A percentile compares a stretch with the other conserved stretches of the same genome.
phyloP scores from a whole-genome alignment of 2,888 invertebrate species.

The Graphium colonna region DNA sequence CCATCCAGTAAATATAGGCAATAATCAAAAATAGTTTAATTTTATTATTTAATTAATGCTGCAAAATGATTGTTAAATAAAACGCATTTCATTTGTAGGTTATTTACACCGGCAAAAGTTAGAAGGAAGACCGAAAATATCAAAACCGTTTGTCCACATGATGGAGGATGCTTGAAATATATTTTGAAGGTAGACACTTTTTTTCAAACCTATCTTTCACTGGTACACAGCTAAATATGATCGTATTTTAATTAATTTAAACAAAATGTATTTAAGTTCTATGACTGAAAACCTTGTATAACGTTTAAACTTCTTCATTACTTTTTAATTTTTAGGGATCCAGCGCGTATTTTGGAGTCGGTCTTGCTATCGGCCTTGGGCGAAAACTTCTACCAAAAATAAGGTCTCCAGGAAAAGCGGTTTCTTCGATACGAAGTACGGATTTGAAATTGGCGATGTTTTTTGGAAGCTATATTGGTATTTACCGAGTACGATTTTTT shows the following conservation, averaged over 20 bases:
- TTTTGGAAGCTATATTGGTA: slow-evolving; percentile 75
- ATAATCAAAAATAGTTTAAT: not conserved
- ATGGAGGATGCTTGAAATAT: slow-evolving; percentile 52
- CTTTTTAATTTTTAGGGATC: slow-evolving; percentile 50
- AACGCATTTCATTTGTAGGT: too few relatives aligned
- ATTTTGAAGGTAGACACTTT: slow-evolving; percentile 51
- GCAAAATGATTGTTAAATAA: too few relatives aligned
- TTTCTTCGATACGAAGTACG: slow-evolving; percentile 52
- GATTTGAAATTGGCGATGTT: slow-evolving; percentile 67
- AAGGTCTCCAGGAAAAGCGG: slow-evolving; percentile 50
- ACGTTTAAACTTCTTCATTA: not conserved
- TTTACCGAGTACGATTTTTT: slow-evolving; percentile 71
- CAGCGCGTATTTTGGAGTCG: slow-evolving; percentile 58
- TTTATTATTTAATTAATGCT: slow-evolving; percentile 27
- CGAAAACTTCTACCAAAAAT: slow-evolving; percentile 55
- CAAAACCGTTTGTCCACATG: slow-evolving; percentile 58
- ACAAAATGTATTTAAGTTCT: too few relatives aligned
- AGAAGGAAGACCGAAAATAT: slow-evolving; percentile 46
- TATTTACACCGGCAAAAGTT: slow-evolving; percentile 69
- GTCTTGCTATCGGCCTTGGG: slow-evolving; percentile 57
- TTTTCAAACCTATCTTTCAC: too few relatives aligned
- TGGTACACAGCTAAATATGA: too few relatives aligned
- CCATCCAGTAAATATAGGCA: too few relatives aligned
- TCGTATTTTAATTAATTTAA: too few relatives aligned
- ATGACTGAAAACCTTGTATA: too few relatives aligned